Base-by-base conservation (phyloP, 2,888 invertebrate genomes). In the Holacanthella duospinosa region DNA sequence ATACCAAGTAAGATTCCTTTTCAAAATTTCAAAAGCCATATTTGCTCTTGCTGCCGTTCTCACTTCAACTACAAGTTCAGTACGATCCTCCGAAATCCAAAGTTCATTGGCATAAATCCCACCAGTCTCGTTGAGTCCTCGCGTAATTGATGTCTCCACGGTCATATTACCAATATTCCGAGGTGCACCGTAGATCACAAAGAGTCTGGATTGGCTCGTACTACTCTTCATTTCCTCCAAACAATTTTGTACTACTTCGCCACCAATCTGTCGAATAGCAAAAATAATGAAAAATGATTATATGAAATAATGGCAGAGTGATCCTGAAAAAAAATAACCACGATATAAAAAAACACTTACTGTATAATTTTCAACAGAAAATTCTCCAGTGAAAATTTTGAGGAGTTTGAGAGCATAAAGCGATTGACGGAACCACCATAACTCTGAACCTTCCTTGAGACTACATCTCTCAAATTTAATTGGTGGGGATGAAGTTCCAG, bases 151-250 rank as follows among this genome's bases (percentile, higher is more conserved):
- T 3, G 59, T 62, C 53, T 66, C 66, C 6, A 65, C 56, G 24
- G 66, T 62, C 64, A 66, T 66, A 28, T 61, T 58, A n/a, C 56
- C 57, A 56, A 66, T 61, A 24, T 66, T 60, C 3, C 57, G 29
- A 28, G 66, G 66, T 21, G 64, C 66, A 1, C 64, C 66, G 29
- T 59, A 55, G 25, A 66, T 62, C 6, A 66, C 64, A n/a, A 66
- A 16, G 6, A 66, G 36, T 2, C 66, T 43, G 24, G 56, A 55
- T 24, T 59, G 58, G 44, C 48, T 55, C 1, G 57, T 53, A n/a
- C 54, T 24, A n/a, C 25, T 25, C 9, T n/a, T 6, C 54, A 53
- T 53, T n/a, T n/a, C n/a, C 36, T 36, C 36, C 9, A 16, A 6
- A 12, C 9, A 6, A 36, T 36, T 36, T 36, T 36, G 36, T 36